Base-by-base conservation (phyloP, 2,888 invertebrate genomes). In the Caenorhabditis sp. region DNA sequence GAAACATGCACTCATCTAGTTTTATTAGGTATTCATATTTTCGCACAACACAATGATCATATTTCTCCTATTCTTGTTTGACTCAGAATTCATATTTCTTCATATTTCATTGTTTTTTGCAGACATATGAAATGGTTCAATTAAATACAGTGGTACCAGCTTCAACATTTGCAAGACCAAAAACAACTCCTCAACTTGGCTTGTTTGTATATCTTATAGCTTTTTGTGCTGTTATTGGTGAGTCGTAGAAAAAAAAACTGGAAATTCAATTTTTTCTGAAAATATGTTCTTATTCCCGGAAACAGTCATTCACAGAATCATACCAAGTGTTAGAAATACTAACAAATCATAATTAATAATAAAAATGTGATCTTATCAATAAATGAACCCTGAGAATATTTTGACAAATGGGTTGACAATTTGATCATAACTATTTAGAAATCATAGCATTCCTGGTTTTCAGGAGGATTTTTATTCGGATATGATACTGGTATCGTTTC, bases 401-500 rank as follows among this genome's bases (percentile, higher is more conserved):
- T n/a, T n/a, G n/a, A n/a, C n/a, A n/a, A n/a, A n/a, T n/a, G n/a
- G n/a, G n/a, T n/a, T n/a, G n/a, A n/a, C n/a, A n/a, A n/a, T n/a
- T n/a, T n/a, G n/a, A n/a, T n/a, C n/a, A n/a, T n/a, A n/a, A n/a
- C n/a, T n/a, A n/a, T n/a, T n/a, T n/a, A n/a, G n/a, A n/a, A n/a
- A n/a, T n/a, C n/a, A n/a, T n/a, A n/a, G n/a, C n/a, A 31, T 31
- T 31, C 10, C 31, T 31, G 31, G 10, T 31, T 52, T 53, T 31
- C 56, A 60, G 67, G 67, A 27, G 71, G 71, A 17, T 71, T 71
- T 59, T 56, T 71, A 2, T 67, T 71, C 26, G 71, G 71, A 38
- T 91, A 91, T 83, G 91, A 91, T 80, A 91, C 91, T 0, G 91
- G 91, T 10, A 90, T 91, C 25, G 89, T 91, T 2, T 90, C 90